A percentile compares a stretch with the other conserved stretches of the same genome.
These are phyloP conservation scores for Megalonaias nervosa DNA, from an alignment of 1,140 invertebrate genomes.

Conservation along the genomic window DNA sequence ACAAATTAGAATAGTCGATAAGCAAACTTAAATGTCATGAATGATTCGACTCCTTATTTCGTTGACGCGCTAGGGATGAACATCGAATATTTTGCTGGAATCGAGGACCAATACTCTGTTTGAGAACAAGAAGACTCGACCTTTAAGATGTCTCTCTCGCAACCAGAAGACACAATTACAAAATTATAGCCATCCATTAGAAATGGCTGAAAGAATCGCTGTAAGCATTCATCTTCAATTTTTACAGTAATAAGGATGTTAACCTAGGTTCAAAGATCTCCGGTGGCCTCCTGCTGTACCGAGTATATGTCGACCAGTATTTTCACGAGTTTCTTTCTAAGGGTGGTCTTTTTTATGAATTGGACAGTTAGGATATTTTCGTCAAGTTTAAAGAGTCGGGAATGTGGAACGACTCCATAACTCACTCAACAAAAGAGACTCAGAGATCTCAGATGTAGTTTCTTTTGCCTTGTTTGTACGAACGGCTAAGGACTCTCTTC, in stretches of 20 bases:
- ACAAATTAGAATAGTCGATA: not conserved
- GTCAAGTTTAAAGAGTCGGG: not conserved
- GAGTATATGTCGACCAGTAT: not conserved
- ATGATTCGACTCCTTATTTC: slow-evolving; percentile 1
- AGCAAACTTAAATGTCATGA: not conserved
- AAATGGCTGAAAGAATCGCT: not conserved
- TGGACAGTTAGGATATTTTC: not conserved
- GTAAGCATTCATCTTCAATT: not conserved
- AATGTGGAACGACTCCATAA: not conserved
- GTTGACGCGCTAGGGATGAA: not conserved
- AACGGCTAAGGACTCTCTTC: not conserved
- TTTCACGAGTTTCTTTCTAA: not conserved
- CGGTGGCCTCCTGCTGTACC: not conserved
- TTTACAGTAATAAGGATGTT: not conserved
- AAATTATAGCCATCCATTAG: not conserved
- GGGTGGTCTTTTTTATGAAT: not conserved
- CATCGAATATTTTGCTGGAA: too few relatives aligned
- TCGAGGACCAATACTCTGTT: too few relatives aligned
- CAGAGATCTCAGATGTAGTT: not conserved
- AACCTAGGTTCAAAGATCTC: not conserved
- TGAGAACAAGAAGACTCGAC: not conserved
- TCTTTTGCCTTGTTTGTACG: not conserved
- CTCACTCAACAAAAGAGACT: not conserved
- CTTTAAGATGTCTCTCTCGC: slow-evolving; percentile 9
- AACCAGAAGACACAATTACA: not conserved